A percentile compares a stretch with the other conserved stretches of the same genome.
phyloP scores from a whole-genome alignment of 1,140 invertebrate genomes.

The Babylonia areolata region DNA sequence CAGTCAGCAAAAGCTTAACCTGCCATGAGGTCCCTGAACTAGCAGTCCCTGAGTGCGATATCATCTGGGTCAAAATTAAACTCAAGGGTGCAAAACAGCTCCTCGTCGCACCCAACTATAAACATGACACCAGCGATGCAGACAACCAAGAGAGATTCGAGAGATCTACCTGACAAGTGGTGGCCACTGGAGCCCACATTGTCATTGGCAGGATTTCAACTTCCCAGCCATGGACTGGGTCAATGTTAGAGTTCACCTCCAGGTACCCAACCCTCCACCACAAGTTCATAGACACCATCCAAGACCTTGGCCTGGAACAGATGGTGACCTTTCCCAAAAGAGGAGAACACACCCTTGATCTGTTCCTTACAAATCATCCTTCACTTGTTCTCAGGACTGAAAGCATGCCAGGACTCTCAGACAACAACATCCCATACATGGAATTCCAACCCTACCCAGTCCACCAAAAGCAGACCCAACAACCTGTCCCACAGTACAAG shows the following conservation, averaged over 20 bases:
- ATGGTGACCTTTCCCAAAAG: too few species aligned
- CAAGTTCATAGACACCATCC: neutral
- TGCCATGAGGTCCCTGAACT: neutral
- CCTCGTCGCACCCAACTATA: neutral
- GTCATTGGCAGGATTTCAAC: neutral
- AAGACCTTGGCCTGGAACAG: neutral
- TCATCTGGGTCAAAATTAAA: neutral
- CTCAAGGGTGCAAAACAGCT: neutral
- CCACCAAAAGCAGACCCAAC: too few species aligned
- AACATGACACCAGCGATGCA: neutral
- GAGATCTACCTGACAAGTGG: neutral
- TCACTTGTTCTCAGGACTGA: too few species aligned
- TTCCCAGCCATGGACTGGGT: too few species aligned
- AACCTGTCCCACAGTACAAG: neutral
- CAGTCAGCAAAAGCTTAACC: too few species aligned
- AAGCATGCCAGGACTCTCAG: too few species aligned
- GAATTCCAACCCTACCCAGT: neutral
- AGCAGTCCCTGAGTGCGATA: neutral
- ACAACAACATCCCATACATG: neutral
- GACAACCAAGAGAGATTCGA: neutral
- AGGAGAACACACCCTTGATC: too few species aligned
- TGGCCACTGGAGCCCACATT: neutral
- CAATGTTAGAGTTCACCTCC: neutral
- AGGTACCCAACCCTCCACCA: too few species aligned
- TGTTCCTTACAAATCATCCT: too few species aligned